phyloP scores from a whole-genome alignment of 2,797 vertebrate genomes.

The Pitangus sulphuratus region DNA sequence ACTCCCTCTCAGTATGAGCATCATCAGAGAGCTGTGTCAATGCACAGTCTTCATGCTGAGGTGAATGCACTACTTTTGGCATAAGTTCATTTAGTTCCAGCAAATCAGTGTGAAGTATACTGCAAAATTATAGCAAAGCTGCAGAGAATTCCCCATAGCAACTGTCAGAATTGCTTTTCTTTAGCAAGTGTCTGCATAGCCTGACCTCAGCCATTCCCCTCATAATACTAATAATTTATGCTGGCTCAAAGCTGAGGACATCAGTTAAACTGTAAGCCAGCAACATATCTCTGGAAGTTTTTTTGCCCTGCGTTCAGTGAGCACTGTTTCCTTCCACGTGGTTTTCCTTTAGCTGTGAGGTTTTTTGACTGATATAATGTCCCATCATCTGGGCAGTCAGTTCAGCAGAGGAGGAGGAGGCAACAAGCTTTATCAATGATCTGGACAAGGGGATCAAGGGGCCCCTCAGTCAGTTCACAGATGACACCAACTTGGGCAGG shows the following conservation, averaged over 20 bases:
- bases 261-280: constrained; percentile 35
- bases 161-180: constrained; percentile 3
- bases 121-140: constrained; percentile 17
- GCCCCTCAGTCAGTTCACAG: background rate
- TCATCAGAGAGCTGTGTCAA: background rate
- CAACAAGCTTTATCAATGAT: background rate
- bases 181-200: background rate
- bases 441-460: background rate
- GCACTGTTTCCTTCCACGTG: background rate
- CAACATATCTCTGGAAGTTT: background rate
- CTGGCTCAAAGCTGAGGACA: background rate
- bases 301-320: background rate
- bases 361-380: background rate
- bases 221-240: constrained; percentile 15
- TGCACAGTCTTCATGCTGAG: background rate
- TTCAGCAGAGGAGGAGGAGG: background rate
- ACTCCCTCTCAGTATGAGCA: background rate
- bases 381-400: background rate
- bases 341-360: background rate
- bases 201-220: background rate
- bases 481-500: accelerated
- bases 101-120: background rate
- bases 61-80: background rate
- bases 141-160: constrained; percentile 14
- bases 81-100: background rate